A percentile compares a stretch with the other conserved stretches of the same genome.
Conservation (phyloP, 2,888 invertebrate genomes). For the Hyles lineata region DNA sequence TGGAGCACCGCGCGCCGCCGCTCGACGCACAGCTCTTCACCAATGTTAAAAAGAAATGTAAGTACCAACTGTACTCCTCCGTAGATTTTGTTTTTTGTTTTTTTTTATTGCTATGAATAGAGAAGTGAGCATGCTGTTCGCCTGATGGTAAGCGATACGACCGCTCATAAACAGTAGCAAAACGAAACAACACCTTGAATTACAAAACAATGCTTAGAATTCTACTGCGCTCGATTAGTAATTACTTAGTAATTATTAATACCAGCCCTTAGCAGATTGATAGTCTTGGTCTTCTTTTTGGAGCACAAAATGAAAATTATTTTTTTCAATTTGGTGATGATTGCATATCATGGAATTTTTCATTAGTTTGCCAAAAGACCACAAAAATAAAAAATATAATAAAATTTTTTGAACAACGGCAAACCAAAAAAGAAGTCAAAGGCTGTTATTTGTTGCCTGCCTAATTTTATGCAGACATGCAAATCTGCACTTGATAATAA, state of each 20-base stretch:
- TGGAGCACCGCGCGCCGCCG: constrained; percentile 88
- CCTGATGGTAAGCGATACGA: too few relatives aligned
- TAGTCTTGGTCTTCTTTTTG: background rate
- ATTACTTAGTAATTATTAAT: background rate
- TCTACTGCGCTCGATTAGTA: too few relatives aligned
- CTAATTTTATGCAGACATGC: constrained; percentile 10
- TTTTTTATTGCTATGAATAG: too few relatives aligned
- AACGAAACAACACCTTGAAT: too few relatives aligned
- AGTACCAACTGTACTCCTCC: constrained; percentile 62
- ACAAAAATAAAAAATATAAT: too few relatives aligned
- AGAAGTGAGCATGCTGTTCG: too few relatives aligned
- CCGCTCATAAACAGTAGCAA: too few relatives aligned
- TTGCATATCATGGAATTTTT: constrained; percentile 3
- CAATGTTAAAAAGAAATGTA: constrained; percentile 92
- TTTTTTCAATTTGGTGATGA: background rate
- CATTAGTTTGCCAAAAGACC: background rate
- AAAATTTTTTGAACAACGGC: background rate
- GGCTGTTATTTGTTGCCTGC: background rate
- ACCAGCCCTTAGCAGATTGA: background rate
- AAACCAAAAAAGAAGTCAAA: background rate
- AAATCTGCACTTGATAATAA: background rate
- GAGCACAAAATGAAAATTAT: background rate
- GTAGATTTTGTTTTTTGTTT: too few relatives aligned
- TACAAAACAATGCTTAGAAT: too few relatives aligned
- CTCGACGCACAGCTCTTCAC: constrained; percentile 87